phyloP scores from a whole-genome alignment of 2,888 invertebrate genomes.

The Cylloceria caligata region DNA sequence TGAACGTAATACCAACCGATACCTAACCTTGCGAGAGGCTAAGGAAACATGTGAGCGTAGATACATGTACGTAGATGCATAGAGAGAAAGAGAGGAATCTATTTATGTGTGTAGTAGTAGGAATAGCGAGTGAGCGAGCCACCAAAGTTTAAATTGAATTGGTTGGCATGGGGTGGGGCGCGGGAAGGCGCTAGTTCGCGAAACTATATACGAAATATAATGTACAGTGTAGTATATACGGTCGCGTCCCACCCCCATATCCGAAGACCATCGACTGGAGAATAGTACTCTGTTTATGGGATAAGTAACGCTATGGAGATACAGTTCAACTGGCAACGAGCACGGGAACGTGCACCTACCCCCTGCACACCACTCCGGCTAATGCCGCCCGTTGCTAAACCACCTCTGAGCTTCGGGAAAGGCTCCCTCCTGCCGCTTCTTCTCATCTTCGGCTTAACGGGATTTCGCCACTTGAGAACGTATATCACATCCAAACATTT shows the following conservation, averaged over 20 bases:
- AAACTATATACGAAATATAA: conserved; percentile 75
- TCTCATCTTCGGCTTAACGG: conserved; percentile 54
- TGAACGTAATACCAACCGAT: conserved; percentile 59
- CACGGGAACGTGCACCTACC: conserved; percentile 73
- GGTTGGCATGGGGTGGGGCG: conserved; percentile 79
- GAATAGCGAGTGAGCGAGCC: conserved; percentile 64
- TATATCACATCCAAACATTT: conserved; percentile 21
- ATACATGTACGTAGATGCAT: conserved; percentile 23
- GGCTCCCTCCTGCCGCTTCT: conserved; percentile 58
- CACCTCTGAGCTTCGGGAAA: conserved; percentile 31
- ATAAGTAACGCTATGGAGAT: conserved; percentile 82
- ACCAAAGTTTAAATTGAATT: conserved; percentile 84
- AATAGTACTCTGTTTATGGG: conserved; percentile 82
- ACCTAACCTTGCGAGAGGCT: conserved; percentile 31
- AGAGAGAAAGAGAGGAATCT: conserved; percentile 42
- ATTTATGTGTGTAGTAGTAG: conserved; percentile 37
- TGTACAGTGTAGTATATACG: conserved; percentile 60
- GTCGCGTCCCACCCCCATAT: conserved; percentile 74
- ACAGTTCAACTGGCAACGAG: conserved; percentile 81
- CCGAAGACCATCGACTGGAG: conserved; percentile 84
- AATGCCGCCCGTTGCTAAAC: conserved; percentile 37
- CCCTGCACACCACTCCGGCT: conserved; percentile 60
- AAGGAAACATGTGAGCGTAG: conserved; percentile 31
- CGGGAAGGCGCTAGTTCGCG: conserved; percentile 78
- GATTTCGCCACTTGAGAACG: conserved; percentile 42